Evolutionary conservation across 2,113 vertebrate genomes (phyloP), one percentile per base, ranked within the genome.

Genomic region (Typhlomys cinereus): DNA sequence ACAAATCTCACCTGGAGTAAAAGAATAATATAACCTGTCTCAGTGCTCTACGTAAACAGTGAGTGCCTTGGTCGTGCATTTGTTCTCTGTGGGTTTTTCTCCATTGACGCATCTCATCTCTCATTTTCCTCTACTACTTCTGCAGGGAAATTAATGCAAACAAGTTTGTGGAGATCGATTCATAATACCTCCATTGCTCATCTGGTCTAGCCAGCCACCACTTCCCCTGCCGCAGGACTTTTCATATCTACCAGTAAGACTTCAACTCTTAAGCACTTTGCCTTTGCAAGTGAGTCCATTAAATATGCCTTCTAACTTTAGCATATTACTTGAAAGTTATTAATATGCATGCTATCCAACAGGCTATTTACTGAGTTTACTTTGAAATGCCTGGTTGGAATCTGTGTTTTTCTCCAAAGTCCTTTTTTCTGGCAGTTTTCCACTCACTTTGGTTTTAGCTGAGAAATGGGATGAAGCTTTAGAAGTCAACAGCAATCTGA

Each of bases 301-400:
- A 94, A 97, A 96, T 97, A 89, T 88, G 94, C 84, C 97, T 95
- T 90, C 91, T 89, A 95, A 81, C 82, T 96, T 93, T 44, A 85
- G 85, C 62, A 82, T 78, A 88, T 82, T 91, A 86, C 90, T 95
- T 31, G 34, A 71, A 61, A 41, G 78, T 96, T 85, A 96, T 98
- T 97, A 94, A 96, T 94, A 97, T 93, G 91, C 82, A 96, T 46
- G 75, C 31, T 95, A 83, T 73, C 91, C 81, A 85, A 89, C 81
- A 83, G 4, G 88, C 95, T 92, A 81, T 92, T 96, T 94, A 36
- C 96, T 96, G 54, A 90, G 52, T 97, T 95, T 97, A 95, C 95
- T 97, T 96, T 96, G 95, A 97, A 97, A 95, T 95, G 34, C 78
- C 95, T 96, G 0, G 0, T 69, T 96, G 78, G 89, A 97, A 96